Conservation (phyloP, 64 coral and sea anemone genomes). For the Astreopora myriophthalma region DNA sequence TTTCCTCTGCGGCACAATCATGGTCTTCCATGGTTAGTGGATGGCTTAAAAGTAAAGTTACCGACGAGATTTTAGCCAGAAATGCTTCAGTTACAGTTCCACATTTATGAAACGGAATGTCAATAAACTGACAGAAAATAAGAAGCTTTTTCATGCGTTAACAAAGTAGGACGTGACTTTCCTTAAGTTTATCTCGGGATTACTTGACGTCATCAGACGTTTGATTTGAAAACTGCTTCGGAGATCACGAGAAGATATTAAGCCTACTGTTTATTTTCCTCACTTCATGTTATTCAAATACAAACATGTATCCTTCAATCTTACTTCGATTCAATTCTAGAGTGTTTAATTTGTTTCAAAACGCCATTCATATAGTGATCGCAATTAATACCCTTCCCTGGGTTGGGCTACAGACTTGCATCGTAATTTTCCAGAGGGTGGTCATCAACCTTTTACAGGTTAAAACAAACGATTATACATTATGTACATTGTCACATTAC, state of each 20-base stretch:
- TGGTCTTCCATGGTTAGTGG: no score
- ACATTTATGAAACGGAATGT: not conserved
- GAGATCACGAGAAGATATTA: not conserved
- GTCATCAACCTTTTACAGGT: not conserved
- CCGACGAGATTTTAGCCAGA: not conserved
- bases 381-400: not conserved
- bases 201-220: conserved; percentile 11
- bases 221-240: not conserved
- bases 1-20: no score
- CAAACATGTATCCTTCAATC: not conserved
- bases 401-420: no score
- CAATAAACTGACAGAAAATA: not conserved
- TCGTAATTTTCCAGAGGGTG: not conserved
- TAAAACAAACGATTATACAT: not conserved
- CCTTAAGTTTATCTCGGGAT: not conserved
- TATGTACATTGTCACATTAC: no score
- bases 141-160: not conserved
- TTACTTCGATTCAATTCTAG: not conserved
- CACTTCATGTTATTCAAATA: not conserved
- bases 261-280: not conserved
- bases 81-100: not conserved
- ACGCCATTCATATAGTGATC: not conserved
- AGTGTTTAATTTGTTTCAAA: not conserved
- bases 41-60: not conserved
- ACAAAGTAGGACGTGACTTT: not conserved